Evolutionary conservation across 2,113 vertebrate genomes (phyloP), one percentile per base, ranked within the genome.

Genomic region (Megaleporinus macrocephalus): DNA sequence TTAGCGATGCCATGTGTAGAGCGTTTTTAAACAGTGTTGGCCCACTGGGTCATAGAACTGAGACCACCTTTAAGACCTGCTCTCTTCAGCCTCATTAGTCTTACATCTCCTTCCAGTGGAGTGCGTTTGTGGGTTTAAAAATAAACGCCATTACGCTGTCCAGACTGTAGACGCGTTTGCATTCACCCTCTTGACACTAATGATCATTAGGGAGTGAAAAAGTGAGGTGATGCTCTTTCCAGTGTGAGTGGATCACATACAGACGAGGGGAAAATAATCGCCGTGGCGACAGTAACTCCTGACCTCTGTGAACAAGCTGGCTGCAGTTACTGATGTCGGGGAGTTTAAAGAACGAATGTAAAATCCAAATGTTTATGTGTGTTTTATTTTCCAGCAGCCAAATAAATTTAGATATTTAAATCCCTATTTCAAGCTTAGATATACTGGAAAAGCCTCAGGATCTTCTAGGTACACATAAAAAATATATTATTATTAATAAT

Each of bases 261-360:
- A 72, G 63, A 65, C 66, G 13, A 57, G 70, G 69, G 76, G 51
- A 51, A 82, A 86, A 78, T 76, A 69, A 79, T 62, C 13, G 44
- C 68, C 9, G 41, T 15, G 27, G 76, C 44, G 82, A 61, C 53
- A 66, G 18, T 53, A 63, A 69, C 65, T 27, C 51, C 66, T 85
- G 77, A 89, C 82, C 84, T 80, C 62, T 29, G 33, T 44, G 3
- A 62, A 82, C 77, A 63, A 76, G 41, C 74, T 83, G 76, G 33
- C 78, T 77, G 51, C 74, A 30, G 78, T 86, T 71, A 87, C 77
- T 75, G 51, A 75, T 85, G 76, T 86, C 70, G 62, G 74, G 74
- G 33, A 81, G 75, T 72, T 83, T 85, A 90, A 88, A 90, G 83
- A 83, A 83, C 79, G 89, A 83, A 91, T 87, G 83, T 89, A 73